Base-by-base conservation (phyloP, 2,113 vertebrate species). In the Centropus unirufus region DNA sequence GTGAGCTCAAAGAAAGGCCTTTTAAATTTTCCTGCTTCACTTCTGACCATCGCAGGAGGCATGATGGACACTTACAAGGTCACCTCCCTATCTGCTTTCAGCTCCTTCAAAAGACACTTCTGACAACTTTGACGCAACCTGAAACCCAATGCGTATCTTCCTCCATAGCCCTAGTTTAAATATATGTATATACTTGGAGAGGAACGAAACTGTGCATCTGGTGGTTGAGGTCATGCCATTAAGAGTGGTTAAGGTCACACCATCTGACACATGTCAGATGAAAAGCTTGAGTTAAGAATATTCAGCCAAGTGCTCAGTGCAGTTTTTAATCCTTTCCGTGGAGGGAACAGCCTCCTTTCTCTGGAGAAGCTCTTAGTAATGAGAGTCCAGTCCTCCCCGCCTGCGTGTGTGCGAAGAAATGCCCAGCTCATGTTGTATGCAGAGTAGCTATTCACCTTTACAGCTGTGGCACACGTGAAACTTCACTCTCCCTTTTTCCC, bases 221-320 rank as follows among this genome's bases (percentile, higher is more conserved):
- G 87, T 26, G 61, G 61, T 7, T 46, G 10, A 67, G 96, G 93
- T 90, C 94, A 20, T 2, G 76, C 67, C 72, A 16, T 92, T 52
- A 20, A 23, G 93, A 89, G 86, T 69, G 87, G n/a, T 47, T 52
- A 15, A 91, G 91, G 96, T 96, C 92, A 81, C 73, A 47, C 77
- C 77, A 84, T 91, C 77, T 92, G 95, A 94, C 95, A 92, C 77
- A 59, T 29, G 78, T 96, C 95, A 91, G 69, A 91, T 84, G 81
- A 92, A 75, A 92, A 89, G 78, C 84, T 84, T 2, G 3, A 40
- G 61, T 2, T 2, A 84, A 6, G 69, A 84, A 61, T 59, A 64
- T 87, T 84, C 81, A 83, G 81, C 73, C 73, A 83, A 70, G 24
- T 42, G 77, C 87, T 92, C 52, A 0, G 81, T 39, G 68, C 69